A percentile compares a stretch with the other conserved stretches of the same genome.
Evolutionary conservation across 2,113 vertebrate genomes (phyloP).

Genomic region (Onychostruthus taczanowskii): DNA sequence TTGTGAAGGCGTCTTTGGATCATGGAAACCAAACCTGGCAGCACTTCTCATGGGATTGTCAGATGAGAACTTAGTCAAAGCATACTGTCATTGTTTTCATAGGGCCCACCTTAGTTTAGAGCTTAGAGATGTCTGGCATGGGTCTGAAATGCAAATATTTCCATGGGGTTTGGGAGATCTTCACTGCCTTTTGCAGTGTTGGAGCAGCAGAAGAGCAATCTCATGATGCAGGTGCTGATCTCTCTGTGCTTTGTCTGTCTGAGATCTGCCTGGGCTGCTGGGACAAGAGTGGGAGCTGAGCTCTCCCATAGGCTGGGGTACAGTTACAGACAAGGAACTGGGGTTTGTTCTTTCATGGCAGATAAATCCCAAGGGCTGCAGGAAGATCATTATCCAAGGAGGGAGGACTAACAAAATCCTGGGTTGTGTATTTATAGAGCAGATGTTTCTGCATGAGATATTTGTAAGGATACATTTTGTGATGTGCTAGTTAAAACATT

Average conservation of each 20-base stretch:
- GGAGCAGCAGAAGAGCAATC: not conserved
- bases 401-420: not conserved
- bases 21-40: not conserved
- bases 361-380: not conserved
- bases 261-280: not conserved
- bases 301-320: not conserved
- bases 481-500: not conserved
- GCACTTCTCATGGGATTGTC: not conserved
- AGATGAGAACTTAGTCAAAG: not conserved
- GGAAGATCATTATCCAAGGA: not conserved
- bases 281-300: not conserved
- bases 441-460: not conserved
- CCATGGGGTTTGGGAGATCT: not conserved
- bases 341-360: not conserved
- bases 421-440: not conserved
- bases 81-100: fast-evolving
- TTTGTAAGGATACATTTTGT: not conserved
- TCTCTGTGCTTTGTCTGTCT: not conserved
- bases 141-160: not conserved
- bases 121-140: not conserved
- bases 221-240: not conserved
- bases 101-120: not conserved
- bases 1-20: not conserved
- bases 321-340: not conserved
- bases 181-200: not conserved